Conservation (phyloP, 1,140 invertebrate genomes). For the Drosophila dunni region DNA sequence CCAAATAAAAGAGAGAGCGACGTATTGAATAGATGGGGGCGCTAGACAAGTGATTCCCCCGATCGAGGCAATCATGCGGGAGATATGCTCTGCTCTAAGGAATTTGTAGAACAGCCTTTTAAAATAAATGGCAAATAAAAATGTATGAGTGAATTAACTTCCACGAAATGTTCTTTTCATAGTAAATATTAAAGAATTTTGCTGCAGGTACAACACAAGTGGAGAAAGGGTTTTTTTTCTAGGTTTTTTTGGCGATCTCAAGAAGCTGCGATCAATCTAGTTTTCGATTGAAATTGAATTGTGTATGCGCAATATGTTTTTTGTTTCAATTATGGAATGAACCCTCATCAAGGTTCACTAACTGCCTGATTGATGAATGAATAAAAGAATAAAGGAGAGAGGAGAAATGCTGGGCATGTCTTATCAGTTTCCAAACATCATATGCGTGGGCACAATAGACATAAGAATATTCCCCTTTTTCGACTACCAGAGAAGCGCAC, state of each 20-base stretch:
- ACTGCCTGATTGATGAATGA: constrained; percentile 55
- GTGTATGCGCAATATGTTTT: constrained; percentile 67
- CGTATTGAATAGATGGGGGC: constrained; percentile 31
- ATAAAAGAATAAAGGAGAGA: constrained; percentile 19
- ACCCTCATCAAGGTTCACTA: constrained; percentile 71
- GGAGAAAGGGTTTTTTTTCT: constrained; percentile 47
- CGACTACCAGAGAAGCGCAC: constrained; percentile 67
- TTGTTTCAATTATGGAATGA: constrained; percentile 50
- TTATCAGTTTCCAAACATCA: constrained; percentile 61
- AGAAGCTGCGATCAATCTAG: constrained; percentile 67
- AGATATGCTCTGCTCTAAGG: constrained; percentile 41
- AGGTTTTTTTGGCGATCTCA: constrained; percentile 19
- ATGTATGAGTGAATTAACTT: constrained; percentile 64
- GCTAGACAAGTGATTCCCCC: constrained; percentile 39
- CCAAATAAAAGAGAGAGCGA: not conserved
- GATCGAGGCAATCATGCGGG: constrained; percentile 59
- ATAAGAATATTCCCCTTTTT: constrained; percentile 17
- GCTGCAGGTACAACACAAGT: constrained; percentile 18
- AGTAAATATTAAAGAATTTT: constrained; percentile 20
- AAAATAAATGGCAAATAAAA: constrained; percentile 71
- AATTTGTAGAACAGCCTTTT: constrained; percentile 16
- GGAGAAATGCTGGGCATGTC: constrained; percentile 39
- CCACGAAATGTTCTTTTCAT: constrained; percentile 63
- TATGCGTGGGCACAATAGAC: constrained; percentile 33
- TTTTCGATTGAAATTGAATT: constrained; percentile 23